Conservation (phyloP, 2,797 vertebrate species). For the Paramormyrops hopkinsi region DNA sequence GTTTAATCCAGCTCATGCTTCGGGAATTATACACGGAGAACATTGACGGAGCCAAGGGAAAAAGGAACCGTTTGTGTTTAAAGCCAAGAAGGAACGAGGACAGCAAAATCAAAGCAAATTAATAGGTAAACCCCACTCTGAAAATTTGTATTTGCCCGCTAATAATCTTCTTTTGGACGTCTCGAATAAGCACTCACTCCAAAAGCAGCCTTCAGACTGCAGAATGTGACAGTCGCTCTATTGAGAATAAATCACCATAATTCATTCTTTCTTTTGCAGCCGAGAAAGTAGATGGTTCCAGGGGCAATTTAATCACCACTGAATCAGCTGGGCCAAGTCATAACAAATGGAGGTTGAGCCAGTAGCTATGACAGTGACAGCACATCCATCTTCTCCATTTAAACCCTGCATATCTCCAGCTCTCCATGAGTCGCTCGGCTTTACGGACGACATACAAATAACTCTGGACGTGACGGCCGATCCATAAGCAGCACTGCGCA, state of each 20-base stretch:
- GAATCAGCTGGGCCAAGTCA: conserved; percentile 42
- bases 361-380: conserved; percentile 35
- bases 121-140: neutral
- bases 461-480: neutral
- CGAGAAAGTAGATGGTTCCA: conserved; percentile 33
- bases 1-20: conserved; percentile 21
- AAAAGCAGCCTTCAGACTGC: conserved; percentile 23
- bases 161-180: conserved; percentile 25
- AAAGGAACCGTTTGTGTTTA: conserved; percentile 39
- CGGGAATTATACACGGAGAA: conserved; percentile 37
- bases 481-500: neutral
- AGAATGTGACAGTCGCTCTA: conserved; percentile 20
- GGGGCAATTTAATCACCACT: conserved; percentile 41
- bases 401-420: conserved; percentile 24
- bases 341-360: conserved; percentile 37
- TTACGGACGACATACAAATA: conserved; percentile 33
- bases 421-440: conserved; percentile 29
- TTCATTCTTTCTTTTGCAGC: conserved; percentile 32
- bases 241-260: conserved; percentile 48
- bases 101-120: conserved; percentile 7
- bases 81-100: conserved; percentile 31
- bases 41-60: conserved; percentile 17
- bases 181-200: conserved; percentile 36
- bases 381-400: conserved; percentile 30
- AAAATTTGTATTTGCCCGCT: conserved; percentile 5